phyloP scores from a whole-genome alignment of 2,888 invertebrate species.

The Agrochola litura region DNA sequence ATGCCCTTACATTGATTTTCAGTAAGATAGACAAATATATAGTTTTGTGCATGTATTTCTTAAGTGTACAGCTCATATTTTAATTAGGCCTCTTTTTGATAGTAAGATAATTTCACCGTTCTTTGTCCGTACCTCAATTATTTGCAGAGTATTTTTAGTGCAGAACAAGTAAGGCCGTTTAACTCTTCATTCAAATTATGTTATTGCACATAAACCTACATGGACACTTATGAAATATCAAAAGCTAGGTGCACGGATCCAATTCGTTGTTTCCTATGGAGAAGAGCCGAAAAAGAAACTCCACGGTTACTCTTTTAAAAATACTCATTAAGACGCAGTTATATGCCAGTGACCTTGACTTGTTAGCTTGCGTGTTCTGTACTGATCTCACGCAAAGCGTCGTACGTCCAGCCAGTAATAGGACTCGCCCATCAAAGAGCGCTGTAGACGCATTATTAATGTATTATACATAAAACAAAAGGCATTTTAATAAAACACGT shows the following conservation, averaged over 20 bases:
- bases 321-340: background rate
- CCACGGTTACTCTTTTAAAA: background rate
- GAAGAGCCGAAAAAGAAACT: background rate
- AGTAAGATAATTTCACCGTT: background rate
- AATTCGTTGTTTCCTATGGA: background rate
- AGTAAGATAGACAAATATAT: conserved; percentile 10
- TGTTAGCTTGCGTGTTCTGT: too few relatives aligned
- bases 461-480: too few relatives aligned
- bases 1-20: conserved; percentile 11
- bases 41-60: conserved; percentile 43
- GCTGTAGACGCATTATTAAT: too few relatives aligned
- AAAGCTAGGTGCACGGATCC: background rate
- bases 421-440: too few relatives aligned
- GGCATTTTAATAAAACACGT: too few relatives aligned
- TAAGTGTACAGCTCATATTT: conserved; percentile 31
- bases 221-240: background rate
- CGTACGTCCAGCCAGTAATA: too few relatives aligned
- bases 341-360: too few relatives aligned
- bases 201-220: background rate
- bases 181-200: background rate
- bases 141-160: background rate
- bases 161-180: background rate
- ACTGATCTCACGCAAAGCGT: too few relatives aligned
- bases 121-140: background rate
- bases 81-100: conserved; percentile 26